Base-by-base conservation (phyloP, 2,888 invertebrate genomes). In the Temnothorax rugatulus region DNA sequence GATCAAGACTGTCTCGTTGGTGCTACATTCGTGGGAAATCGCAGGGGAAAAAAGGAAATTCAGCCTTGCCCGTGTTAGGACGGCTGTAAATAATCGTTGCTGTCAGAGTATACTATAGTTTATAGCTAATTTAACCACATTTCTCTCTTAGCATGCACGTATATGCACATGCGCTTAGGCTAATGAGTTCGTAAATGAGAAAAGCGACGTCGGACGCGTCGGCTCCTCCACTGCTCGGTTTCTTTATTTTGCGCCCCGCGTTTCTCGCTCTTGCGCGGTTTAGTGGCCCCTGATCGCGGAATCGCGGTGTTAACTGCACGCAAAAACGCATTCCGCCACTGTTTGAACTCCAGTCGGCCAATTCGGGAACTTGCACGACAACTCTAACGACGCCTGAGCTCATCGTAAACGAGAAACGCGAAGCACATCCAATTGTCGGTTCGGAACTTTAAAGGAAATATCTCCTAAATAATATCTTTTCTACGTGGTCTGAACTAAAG, bases 101-200 rank as follows among this genome's bases (percentile, higher is more conserved):
- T 50, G 79, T 81, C 79, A 71, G 47, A 59, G 34, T 81, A 79
- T 81, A 81, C 47, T 71, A 59, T 61, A 47, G 73, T 81, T 81
- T 81, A 81, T 71, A 81, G 79, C 73, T 81, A 81, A 81, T 81
- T 81, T 81, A 81, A 81, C 73, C 73, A 38, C 79, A 38, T 71
- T 71, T 71, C 79, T 79, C 79, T 71, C 79, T 71, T 59, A 59
- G 21, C 57, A 34, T 71, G 11, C 34, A 38, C 38, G 73, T 81
- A 77, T 76, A 76, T 68, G 77, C 77, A 59, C 47, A 59, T 59
- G 79, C 79, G 73, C 73, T 81, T 81, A 81, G 79, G 71, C 59
- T 81, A 81, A 81, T 73, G 79, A 81, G 79, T 71, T 81, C 25
- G 79, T 81, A 81, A 34, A 81, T 59, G 71, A 81, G 79, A 71